phyloP scores from a whole-genome alignment of 2,797 vertebrate species.

The Oreochromis grahami region DNA sequence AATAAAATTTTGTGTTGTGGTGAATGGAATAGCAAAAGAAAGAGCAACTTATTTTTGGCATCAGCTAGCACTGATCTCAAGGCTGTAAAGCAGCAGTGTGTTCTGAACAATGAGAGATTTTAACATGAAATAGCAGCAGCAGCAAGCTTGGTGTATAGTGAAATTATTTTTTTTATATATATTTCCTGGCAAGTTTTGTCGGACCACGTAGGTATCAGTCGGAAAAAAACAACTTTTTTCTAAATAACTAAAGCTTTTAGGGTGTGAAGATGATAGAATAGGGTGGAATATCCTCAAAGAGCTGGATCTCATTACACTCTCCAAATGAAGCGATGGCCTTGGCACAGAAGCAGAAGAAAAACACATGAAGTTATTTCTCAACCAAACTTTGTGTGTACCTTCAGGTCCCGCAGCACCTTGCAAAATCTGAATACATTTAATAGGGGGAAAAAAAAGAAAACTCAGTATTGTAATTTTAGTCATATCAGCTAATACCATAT shows the following conservation, averaged over 20 bases:
- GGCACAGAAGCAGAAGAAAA: slow-evolving; percentile 44
- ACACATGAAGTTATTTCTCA: slow-evolving; percentile 50
- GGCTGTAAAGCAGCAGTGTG: background rate
- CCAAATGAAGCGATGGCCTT: slow-evolving; percentile 45
- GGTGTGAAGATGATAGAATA: background rate
- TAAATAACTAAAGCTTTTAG: slow-evolving; percentile 1
- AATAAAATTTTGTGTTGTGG: background rate
- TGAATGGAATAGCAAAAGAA: background rate
- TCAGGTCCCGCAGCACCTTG: slow-evolving; percentile 62
- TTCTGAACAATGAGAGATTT: background rate
- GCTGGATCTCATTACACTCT: slow-evolving; percentile 40
- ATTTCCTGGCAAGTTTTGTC: background rate
- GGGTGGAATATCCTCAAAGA: slow-evolving; percentile 29
- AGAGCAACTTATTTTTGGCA: background rate
- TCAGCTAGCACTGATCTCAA: background rate
- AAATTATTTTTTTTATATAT: background rate
- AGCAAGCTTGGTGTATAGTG: background rate
- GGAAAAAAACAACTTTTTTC: background rate
- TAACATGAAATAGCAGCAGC: background rate
- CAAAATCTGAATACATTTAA: slow-evolving; percentile 71
- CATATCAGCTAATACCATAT: slow-evolving; percentile 51
- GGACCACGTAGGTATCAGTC: background rate
- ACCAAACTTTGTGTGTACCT: slow-evolving; percentile 74
- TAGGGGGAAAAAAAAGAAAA: slow-evolving; percentile 48
- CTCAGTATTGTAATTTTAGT: slow-evolving; percentile 63